These are phyloP conservation scores for Plemyria rubiginata DNA, from an alignment of 2,888 invertebrate species.

Conservation along the genomic window DNA sequence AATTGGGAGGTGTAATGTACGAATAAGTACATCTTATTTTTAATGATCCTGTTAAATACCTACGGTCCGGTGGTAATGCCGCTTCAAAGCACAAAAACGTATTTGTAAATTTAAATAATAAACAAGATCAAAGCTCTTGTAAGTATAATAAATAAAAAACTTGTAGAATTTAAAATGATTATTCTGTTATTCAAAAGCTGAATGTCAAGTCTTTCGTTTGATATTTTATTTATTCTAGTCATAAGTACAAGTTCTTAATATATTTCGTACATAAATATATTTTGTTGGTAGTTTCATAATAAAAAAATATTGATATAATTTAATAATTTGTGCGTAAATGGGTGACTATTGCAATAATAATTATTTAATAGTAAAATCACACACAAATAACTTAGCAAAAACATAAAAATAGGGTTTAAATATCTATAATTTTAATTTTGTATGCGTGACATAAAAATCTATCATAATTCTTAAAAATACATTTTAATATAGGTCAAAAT, in stretches of 20 bases:
- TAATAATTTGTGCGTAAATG: constrained; percentile 4
- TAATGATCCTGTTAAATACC: constrained; percentile 26
- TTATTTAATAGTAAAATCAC: constrained; percentile 18
- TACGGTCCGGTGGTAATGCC: constrained; percentile 32
- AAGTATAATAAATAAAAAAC: constrained; percentile 8
- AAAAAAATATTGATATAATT: not conserved
- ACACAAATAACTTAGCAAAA: not conserved
- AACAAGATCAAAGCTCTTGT: constrained; percentile 34
- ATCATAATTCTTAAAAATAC: too few relatives aligned
- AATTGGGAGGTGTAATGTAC: constrained; percentile 6
- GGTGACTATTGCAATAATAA: constrained; percentile 32
- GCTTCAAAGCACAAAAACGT: constrained; percentile 42
- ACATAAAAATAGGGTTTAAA: not conserved
- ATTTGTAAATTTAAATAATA: constrained; percentile 23
- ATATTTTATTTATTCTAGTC: constrained; percentile 1
- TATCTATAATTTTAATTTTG: not conserved
- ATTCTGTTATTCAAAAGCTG: not conserved
- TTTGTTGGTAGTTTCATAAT: too few relatives aligned
- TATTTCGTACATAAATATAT: not conserved
- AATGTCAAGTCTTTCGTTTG: not conserved
- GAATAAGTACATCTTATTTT: constrained; percentile 19
- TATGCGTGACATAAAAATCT: not conserved
- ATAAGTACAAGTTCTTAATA: not conserved
- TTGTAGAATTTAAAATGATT: constrained; percentile 9
- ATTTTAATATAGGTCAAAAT: not conserved